Percentiles rank a stretch among this genome's conserved stretches.
Conservation (phyloP, 2,113 vertebrate species). For the Istiophorus platypterus region DNA sequence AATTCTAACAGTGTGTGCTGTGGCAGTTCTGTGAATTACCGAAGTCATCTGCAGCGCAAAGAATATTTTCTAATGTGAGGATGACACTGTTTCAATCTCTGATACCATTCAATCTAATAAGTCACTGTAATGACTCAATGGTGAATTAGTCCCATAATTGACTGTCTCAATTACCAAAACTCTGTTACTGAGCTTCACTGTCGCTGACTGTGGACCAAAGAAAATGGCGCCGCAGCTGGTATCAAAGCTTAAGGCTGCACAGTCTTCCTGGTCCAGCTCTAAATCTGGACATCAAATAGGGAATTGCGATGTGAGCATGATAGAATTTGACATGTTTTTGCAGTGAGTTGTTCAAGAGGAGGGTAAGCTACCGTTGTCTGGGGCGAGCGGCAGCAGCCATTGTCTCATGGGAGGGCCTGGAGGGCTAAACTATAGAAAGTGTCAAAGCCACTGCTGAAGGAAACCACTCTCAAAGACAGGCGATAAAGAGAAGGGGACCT, state of each 20-base stretch:
- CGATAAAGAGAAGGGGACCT: conserved; percentile 7
- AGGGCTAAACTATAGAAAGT: conserved; percentile 39
- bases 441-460: conserved; percentile 29
- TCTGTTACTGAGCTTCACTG: conserved; percentile 3
- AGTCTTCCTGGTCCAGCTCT: conserved; percentile 2
- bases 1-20: background rate
- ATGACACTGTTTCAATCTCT: conserved; percentile 53
- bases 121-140: conserved; percentile 57
- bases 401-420: conserved; percentile 13
- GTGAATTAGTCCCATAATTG: conserved; percentile 67
- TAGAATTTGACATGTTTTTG: conserved; percentile 45
- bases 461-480: conserved; percentile 35
- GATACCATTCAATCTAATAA: conserved; percentile 64
- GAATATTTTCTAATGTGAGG: conserved; percentile 56
- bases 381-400: conserved; percentile 33
- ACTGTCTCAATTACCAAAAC: conserved; percentile 42
- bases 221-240: conserved; percentile 1
- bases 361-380: conserved; percentile 29
- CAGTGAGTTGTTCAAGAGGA: conserved; percentile 39
- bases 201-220: conserved; percentile 12
- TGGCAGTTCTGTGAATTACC: conserved; percentile 13
- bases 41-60: conserved; percentile 38
- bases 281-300: conserved; percentile 2
- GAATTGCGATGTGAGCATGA: conserved; percentile 55
- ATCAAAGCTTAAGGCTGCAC: background rate